Percentiles rank a stretch among this genome's conserved stretches.
Conservation (phyloP, 2,797 vertebrate species). For the Tenualosa thibaudeaui region DNA sequence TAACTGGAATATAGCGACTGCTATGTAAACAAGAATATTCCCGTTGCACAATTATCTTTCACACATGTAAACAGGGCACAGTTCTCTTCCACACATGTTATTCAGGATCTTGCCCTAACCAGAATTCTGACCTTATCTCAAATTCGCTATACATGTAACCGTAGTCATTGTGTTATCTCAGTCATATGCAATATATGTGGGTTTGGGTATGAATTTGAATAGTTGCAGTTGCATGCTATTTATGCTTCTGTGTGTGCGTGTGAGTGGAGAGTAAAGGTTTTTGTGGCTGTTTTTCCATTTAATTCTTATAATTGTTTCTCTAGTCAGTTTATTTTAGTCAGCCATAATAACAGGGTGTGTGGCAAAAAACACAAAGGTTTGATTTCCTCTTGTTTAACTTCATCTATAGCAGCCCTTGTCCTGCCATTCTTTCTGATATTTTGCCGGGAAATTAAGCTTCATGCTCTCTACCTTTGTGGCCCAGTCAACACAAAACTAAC, state of each 20-base stretch:
- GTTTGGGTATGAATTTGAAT: background rate
- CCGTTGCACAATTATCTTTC: too few species aligned
- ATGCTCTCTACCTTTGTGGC: slow-evolving; percentile 3
- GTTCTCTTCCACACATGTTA: too few species aligned
- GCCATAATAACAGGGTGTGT: slow-evolving; percentile 9
- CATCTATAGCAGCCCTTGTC: background rate
- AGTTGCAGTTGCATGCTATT: background rate
- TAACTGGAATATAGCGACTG: too few species aligned
- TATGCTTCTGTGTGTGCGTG: background rate
- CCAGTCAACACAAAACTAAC: slow-evolving; percentile 12
- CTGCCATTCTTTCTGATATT: slow-evolving; percentile 6
- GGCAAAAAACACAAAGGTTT: slow-evolving; percentile 9
- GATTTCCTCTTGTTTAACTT: slow-evolving; percentile 20
- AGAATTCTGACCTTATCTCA: too few species aligned
- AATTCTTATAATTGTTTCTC: slow-evolving; percentile 18
- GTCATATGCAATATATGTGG: background rate
- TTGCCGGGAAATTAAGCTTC: background rate
- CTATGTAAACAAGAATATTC: too few species aligned
- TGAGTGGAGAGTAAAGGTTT: background rate
- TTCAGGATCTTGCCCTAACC: too few species aligned
- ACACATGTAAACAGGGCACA: too few species aligned
- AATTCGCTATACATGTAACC: too few species aligned
- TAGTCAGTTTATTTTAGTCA: slow-evolving; percentile 12
- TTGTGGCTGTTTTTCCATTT: background rate
- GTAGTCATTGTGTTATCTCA: background rate